A percentile compares a stretch with the other conserved stretches of the same genome.
phyloP scores from a whole-genome alignment of 2,888 invertebrate genomes.

The Sphaerophoria taeniata region DNA sequence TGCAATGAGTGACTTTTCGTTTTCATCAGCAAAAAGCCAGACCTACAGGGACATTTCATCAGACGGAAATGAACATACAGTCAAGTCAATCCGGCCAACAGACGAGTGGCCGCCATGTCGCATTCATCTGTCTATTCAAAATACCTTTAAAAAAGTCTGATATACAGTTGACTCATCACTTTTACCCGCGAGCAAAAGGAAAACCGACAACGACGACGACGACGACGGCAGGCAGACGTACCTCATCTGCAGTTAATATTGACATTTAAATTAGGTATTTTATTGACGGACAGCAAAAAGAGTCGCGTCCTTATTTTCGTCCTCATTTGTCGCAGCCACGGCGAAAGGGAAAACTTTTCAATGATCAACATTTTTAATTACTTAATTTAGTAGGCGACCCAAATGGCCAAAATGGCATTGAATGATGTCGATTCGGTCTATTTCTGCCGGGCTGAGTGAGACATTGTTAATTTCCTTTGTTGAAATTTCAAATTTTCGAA shows the following conservation, averaged over 20 bases:
- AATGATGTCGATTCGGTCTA: constrained; percentile 43
- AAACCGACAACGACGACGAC: constrained; percentile 10
- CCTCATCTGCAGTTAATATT: constrained; percentile 77
- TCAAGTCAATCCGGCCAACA: constrained; percentile 55
- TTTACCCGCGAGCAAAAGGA: constrained; percentile 26
- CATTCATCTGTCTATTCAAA: constrained; percentile 43
- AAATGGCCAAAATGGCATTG: constrained; percentile 52
- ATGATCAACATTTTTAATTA: constrained; percentile 74
- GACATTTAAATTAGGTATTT: constrained; percentile 79
- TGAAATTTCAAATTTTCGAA: constrained; percentile 40
- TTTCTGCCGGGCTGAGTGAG: constrained; percentile 7
- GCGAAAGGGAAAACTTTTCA: constrained; percentile 34
- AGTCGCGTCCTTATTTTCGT: not conserved
- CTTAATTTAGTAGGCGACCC: constrained; percentile 67
- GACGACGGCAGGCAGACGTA: constrained; percentile 13
- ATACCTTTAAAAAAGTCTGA: not conserved
- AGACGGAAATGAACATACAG: constrained; percentile 68
- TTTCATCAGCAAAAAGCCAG: constrained; percentile 36
- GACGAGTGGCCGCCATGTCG: constrained; percentile 13
- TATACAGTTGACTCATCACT: constrained; percentile 40
- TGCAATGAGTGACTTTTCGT: constrained; percentile 64
- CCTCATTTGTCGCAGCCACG: not conserved
- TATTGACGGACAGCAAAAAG: constrained; percentile 56
- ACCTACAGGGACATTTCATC: constrained; percentile 34
- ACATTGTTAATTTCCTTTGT: constrained; percentile 50